A percentile compares a stretch with the other conserved stretches of the same genome.
phyloP scores from a whole-genome alignment of 2,888 invertebrate genomes.

The Perdita meconis region DNA sequence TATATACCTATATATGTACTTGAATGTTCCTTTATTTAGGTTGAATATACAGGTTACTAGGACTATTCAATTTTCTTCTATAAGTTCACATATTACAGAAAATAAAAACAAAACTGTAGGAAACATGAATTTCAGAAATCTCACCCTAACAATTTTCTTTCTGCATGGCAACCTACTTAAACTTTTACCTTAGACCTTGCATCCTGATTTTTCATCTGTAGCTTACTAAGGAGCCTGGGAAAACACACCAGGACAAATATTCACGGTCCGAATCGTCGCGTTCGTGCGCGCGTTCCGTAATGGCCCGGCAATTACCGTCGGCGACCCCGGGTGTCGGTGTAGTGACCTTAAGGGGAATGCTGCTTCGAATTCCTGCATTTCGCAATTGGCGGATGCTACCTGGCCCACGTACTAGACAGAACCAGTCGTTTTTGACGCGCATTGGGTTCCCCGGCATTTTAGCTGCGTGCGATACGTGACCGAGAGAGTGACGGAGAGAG shows the following conservation, averaged over 20 bases:
- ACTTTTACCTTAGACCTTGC: too few relatives aligned
- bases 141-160: too few relatives aligned
- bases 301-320: slow-evolving; percentile 57
- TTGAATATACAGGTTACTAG: too few relatives aligned
- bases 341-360: slow-evolving; percentile 66
- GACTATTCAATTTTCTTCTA: too few relatives aligned
- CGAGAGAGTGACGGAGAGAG: slow-evolving; percentile 9
- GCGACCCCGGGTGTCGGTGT: slow-evolving; percentile 54
- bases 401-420: slow-evolving; percentile 60
- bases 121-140: too few relatives aligned
- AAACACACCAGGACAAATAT: neutral
- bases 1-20: too few relatives aligned
- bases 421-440: slow-evolving; percentile 47
- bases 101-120: too few relatives aligned
- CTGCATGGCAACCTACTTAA: too few relatives aligned
- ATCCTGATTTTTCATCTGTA: too few relatives aligned
- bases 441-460: slow-evolving; percentile 27
- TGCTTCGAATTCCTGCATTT: slow-evolving; percentile 73
- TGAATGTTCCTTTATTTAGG: too few relatives aligned
- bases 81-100: too few relatives aligned
- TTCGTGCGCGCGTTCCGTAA: slow-evolving; percentile 39
- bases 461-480: slow-evolving; percentile 51
- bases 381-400: slow-evolving; percentile 76
- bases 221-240: neutral
- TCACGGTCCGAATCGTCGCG: neutral